Conservation (phyloP, 1,140 invertebrate species). For the Samia ricini region DNA sequence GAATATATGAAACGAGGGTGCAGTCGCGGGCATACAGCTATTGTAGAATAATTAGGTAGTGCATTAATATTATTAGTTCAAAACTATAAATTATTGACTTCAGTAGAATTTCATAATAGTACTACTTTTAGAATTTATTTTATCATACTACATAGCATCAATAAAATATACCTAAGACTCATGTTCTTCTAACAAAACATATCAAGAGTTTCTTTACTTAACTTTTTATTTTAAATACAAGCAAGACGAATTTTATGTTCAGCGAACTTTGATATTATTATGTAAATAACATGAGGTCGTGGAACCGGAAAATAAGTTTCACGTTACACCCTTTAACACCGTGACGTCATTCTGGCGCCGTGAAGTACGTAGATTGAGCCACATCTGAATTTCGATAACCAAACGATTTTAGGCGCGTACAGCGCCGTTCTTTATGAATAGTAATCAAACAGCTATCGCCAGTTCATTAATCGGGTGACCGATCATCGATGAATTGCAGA, state of each 20-base stretch:
- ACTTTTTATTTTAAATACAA: conserved; percentile 9
- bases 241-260: not conserved
- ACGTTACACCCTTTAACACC: conserved; percentile 9
- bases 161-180: too few species aligned
- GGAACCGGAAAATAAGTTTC: conserved; percentile 43
- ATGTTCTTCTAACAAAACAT: too few species aligned
- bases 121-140: too few species aligned
- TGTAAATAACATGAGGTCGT: conserved; percentile 33
- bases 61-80: too few species aligned
- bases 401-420: conserved; percentile 41
- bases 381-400: conserved; percentile 27
- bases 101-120: too few species aligned
- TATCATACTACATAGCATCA: too few species aligned
- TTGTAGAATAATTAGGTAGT: too few species aligned
- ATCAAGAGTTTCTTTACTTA: not conserved
- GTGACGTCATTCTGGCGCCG: not conserved
- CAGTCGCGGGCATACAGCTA: too few species aligned
- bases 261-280: conserved; percentile 28
- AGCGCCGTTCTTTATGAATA: conserved; percentile 59
- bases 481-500: conserved; percentile 58
- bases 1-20: too few species aligned
- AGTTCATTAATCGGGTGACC: conserved; percentile 47
- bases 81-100: too few species aligned
- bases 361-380: not conserved
- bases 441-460: conserved; percentile 53